Evolutionary conservation across 2,113 vertebrate genomes (phyloP), one percentile per base, ranked within the genome.

Genomic region (Irena cyanogastra): DNA sequence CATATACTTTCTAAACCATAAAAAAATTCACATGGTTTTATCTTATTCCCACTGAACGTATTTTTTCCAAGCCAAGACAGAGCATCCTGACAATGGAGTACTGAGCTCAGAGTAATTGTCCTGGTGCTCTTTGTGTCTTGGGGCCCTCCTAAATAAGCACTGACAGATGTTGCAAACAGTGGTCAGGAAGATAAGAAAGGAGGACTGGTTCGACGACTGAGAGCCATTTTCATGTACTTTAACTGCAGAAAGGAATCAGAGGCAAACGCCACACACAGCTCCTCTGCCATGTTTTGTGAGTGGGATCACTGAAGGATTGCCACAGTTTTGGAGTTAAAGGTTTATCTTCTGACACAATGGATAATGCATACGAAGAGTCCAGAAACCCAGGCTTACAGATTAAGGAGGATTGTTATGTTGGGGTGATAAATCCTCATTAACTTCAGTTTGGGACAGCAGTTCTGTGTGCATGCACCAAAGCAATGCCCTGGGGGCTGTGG

Each of bases 11-110:
- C 60, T 68, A 75, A 89, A 82, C 47, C 72, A 63, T 84, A 71
- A 90, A 93, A 84, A 80, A 81, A 71, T 22, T 87, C 81, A 74
- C 52, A 33, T 75, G 56, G 60, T 68, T 91, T 91, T 89, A 90
- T 93, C 79, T 90, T 90, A 92, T 84, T 94, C 70, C 49, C 83
- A 72, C 42, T 87, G 54, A 95, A 82, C 18, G 50, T 79, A 78
- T 68, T 94, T 95, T 96, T 89, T 82, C 76, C 84, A 94, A 92
- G 65, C 24, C 39, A 91, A 93, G 77, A n/a, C 81, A 95, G 69
- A 79, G 44, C 57, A 64, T 89, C 79, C 53, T 87, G 84, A 91
- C 66, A 94, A 72, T 60, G 21, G 27, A 92, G 93, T 37, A 49
- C 49, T 56, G 68, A 84, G 41, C 72, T 93, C 72, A 78, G 74